Percentiles rank a stretch among this genome's conserved stretches.
phyloP scores from a whole-genome alignment of 1,140 invertebrate species.

The Plectrocnemia conspersa region DNA sequence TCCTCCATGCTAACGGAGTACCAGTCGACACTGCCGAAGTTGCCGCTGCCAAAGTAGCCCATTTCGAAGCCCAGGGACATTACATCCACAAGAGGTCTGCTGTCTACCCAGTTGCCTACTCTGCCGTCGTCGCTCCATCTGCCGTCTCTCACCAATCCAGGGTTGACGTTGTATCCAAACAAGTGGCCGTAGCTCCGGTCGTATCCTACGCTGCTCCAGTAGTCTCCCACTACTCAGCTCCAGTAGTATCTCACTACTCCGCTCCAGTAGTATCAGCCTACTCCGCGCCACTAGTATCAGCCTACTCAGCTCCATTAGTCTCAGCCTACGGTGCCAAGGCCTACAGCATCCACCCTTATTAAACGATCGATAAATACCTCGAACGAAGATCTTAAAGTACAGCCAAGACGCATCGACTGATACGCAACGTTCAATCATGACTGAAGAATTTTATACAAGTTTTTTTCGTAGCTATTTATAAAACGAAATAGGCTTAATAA shows the following conservation, averaged over 20 bases:
- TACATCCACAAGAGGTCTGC: constrained; percentile 37
- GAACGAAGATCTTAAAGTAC: too few species aligned
- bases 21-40: constrained; percentile 46
- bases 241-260: constrained; percentile 36
- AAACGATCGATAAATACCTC: constrained; percentile 17
- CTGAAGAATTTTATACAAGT: too few species aligned
- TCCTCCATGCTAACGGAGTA: constrained; percentile 40
- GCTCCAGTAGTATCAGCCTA: constrained; percentile 35
- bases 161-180: constrained; percentile 38
- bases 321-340: constrained; percentile 34
- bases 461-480: too few species aligned
- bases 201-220: constrained; percentile 38
- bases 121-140: constrained; percentile 25
- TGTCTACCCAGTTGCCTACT: constrained; percentile 40
- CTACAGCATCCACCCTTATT: constrained; percentile 30
- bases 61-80: constrained; percentile 41
- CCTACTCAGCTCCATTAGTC: constrained; percentile 20
- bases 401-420: too few species aligned
- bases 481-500: constrained; percentile 31
- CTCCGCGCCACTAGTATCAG: constrained; percentile 35
- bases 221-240: constrained; percentile 37
- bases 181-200: constrained; percentile 36
- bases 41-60: constrained; percentile 48
- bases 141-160: constrained; percentile 37
- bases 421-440: too few species aligned